phyloP scores from a whole-genome alignment of 2,113 vertebrate species.

The human region DNA sequence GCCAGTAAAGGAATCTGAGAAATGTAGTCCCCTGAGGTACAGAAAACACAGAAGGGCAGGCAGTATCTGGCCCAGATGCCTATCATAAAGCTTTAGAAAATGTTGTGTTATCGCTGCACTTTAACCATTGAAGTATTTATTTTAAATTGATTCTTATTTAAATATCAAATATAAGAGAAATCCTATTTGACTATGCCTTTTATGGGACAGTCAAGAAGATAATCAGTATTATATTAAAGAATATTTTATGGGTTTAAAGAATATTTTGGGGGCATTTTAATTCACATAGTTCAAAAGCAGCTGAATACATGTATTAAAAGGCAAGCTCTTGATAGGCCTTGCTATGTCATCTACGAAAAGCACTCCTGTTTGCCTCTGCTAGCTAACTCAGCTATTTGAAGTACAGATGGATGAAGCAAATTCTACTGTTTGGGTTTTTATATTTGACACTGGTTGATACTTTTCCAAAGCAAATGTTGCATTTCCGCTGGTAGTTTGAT shows the following conservation, averaged over 20 bases:
- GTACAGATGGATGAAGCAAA: too few relatives aligned
- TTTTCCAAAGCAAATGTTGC: neutral
- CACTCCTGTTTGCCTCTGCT: fast-evolving
- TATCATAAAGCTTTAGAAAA: neutral
- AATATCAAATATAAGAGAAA: neutral
- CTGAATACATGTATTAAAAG: neutral
- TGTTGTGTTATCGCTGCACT: neutral
- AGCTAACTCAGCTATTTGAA: neutral
- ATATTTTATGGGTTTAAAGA: neutral
- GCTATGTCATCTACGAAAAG: neutral
- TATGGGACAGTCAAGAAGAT: neutral
- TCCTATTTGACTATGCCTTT: neutral
- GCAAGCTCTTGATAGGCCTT: neutral
- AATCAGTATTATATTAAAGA: neutral
- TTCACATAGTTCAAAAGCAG: neutral
- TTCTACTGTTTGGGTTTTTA: neutral
- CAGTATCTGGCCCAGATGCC: too few relatives aligned
- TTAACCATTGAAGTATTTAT: neutral
- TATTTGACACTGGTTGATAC: neutral
- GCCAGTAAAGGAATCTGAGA: neutral
- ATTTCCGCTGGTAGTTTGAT: neutral
- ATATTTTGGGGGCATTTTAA: neutral
- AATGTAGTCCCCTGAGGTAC: neutral
- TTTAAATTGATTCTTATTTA: neutral
- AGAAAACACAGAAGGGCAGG: neutral